A percentile compares a stretch with the other conserved stretches of the same genome.
These are phyloP conservation scores for Thyatira batis DNA, from an alignment of 2,888 invertebrate species.

Conservation along the genomic window DNA sequence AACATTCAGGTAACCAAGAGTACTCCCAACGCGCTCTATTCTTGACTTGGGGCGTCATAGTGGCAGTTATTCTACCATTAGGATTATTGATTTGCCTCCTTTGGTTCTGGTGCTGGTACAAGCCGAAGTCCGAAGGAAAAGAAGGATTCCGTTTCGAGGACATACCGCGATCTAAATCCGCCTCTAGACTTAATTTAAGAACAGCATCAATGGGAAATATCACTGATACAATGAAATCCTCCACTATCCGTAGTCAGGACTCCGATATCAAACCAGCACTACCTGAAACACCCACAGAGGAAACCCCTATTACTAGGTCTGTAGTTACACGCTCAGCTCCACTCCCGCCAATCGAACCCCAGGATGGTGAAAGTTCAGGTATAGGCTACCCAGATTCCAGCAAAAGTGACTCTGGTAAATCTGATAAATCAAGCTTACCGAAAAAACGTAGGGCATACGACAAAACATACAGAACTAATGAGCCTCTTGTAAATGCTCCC, in stretches of 20 bases:
- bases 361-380: conserved; percentile 76
- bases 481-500: conserved; percentile 89
- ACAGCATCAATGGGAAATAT: conserved; percentile 79
- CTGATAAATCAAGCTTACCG: conserved; percentile 67
- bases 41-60: conserved; percentile 87
- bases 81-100: conserved; percentile 83
- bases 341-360: conserved; percentile 47
- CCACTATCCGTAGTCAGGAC: conserved; percentile 61
- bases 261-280: conserved; percentile 63
- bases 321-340: conserved; percentile 59
- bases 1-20: conserved; percentile 83
- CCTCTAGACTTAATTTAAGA: conserved; percentile 82
- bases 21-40: conserved; percentile 88
- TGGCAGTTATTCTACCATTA: conserved; percentile 87
- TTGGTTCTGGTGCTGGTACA: conserved; percentile 85
- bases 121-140: conserved; percentile 81
- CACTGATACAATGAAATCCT: conserved; percentile 75
- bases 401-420: conserved; percentile 76
- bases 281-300: conserved; percentile 67
- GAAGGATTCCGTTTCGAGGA: conserved; percentile 81
- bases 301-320: conserved; percentile 48
- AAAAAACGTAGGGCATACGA: conserved; percentile 90
- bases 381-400: conserved; percentile 79
- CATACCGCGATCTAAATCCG: conserved; percentile 82
- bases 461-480: conserved; percentile 91